phyloP scores from a whole-genome alignment of 2,113 vertebrate species.

The Lates calcarifer region DNA sequence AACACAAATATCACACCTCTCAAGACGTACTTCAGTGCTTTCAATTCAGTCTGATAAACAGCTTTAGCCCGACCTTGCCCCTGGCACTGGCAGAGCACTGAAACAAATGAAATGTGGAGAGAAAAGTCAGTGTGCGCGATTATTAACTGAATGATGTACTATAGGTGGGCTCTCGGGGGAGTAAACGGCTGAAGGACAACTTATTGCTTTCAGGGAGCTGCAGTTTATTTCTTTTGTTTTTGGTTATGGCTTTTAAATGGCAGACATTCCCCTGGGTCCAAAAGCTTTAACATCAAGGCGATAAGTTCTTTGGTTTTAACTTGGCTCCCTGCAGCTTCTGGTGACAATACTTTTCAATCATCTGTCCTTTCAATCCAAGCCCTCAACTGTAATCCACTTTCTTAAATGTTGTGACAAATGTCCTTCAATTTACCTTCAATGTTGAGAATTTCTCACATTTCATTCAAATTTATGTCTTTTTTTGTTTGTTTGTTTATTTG shows the following conservation, averaged over 20 bases:
- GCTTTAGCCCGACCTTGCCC: slow-evolving; percentile 58
- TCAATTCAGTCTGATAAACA: slow-evolving; percentile 51
- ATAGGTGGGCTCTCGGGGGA: slow-evolving; percentile 48
- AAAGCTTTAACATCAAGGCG: neutral
- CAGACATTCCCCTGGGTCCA: slow-evolving; percentile 6
- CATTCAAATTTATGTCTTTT: neutral
- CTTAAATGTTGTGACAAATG: neutral
- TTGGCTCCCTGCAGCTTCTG: neutral
- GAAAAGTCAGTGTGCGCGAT: slow-evolving; percentile 26
- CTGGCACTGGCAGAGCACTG: neutral
- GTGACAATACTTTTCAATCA: neutral
- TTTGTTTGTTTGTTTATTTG: slow-evolving; percentile 3
- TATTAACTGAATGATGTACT: slow-evolving; percentile 55
- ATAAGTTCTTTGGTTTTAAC: slow-evolving; percentile 24
- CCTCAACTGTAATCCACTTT: neutral
- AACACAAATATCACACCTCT: slow-evolving; percentile 50
- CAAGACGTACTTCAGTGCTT: slow-evolving; percentile 38
- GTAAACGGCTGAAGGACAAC: slow-evolving; percentile 50
- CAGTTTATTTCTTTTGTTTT: slow-evolving; percentile 26
- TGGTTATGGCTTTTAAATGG: slow-evolving; percentile 46
- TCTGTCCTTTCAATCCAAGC: neutral
- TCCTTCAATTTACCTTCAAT: neutral
- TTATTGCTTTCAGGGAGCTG: slow-evolving; percentile 38
- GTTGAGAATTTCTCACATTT: neutral
- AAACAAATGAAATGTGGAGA: slow-evolving; percentile 51